Evolutionary conservation across 2,113 vertebrate genomes (phyloP).

Genomic region (Platycercus adscitus): DNA sequence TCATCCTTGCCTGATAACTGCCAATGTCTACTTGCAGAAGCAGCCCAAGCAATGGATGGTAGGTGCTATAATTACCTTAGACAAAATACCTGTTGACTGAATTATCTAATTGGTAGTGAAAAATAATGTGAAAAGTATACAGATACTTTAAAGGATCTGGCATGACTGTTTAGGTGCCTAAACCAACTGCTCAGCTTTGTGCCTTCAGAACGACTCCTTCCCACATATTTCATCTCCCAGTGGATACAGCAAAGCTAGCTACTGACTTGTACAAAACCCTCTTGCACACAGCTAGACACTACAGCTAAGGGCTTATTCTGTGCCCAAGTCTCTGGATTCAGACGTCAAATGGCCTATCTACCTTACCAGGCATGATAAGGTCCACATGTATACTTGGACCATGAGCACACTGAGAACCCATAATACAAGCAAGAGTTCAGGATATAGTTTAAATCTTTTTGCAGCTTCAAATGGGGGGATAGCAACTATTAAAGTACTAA

Average conservation of each 20-base stretch:
- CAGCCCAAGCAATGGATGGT: neutral
- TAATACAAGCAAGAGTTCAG: neutral
- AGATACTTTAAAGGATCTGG: neutral
- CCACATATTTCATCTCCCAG: neutral
- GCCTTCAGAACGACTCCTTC: neutral
- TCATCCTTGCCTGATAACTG: neutral
- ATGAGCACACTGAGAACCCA: neutral
- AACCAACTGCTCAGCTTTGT: neutral
- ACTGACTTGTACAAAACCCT: neutral
- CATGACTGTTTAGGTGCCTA: neutral
- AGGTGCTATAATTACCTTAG: neutral
- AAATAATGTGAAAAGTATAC: neutral
- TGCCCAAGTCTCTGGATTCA: neutral
- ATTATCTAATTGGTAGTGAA: neutral
- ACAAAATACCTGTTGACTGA: neutral
- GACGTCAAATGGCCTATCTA: neutral
- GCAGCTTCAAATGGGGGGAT: neutral
- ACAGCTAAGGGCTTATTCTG: neutral
- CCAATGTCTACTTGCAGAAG: neutral
- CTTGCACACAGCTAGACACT: neutral
- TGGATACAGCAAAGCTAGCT: neutral
- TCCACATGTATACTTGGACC: neutral
- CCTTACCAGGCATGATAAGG: neutral
- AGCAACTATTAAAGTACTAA: neutral
- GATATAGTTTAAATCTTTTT: neutral